Evolutionary conservation across 2,888 invertebrate genomes (phyloP), one percentile per base, ranked within the genome.

Genomic region (Drosophila borborema): DNA sequence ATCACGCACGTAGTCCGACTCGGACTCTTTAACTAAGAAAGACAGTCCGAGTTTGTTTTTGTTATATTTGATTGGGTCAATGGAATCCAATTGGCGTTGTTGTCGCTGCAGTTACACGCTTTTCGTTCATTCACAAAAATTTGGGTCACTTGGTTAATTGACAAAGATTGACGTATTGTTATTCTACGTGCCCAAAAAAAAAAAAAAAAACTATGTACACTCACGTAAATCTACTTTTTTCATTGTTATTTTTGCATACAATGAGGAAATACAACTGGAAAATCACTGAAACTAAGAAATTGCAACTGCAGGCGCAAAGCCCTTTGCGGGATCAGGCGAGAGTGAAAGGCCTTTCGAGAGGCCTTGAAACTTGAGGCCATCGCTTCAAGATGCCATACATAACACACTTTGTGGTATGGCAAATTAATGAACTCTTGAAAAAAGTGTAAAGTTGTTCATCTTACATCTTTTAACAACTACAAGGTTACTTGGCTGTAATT

Each of bases 101-200:
- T 68, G 63, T 43, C 68, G 74, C 43, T 82, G 85, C 89, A 88
- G 64, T 86, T 86, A 73, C 51, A 51, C 61, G 77, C 71, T 73
- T 65, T 70, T 51, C 79, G 55, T 51, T 55, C 68, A 69, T 67
- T 61, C 56, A 70, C 16, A 20, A 41, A 72, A 74, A 86, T 89
- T 86, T 86, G 81, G 86, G 86, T 86, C 86, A 86, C 71, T 60
- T 80, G 86, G 89, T 86, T 89, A 86, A 86, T 86, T 86, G 86
- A 81, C 81, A 82, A 89, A 86, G 89, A 86, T 90, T 86, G 90
- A 87, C 90, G 89, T 82, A 88, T 89, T 85, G 84, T 85, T 85
- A 80, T 81, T 78, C 86, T 85, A 88, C 82, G 81, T 84, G 89
- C 58, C 67, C 61, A 74, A 83, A 31, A 49, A 66, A 86, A 74